Evolutionary conservation across 2,888 invertebrate species (phyloP).

Genomic region (Sturmia bella): DNA sequence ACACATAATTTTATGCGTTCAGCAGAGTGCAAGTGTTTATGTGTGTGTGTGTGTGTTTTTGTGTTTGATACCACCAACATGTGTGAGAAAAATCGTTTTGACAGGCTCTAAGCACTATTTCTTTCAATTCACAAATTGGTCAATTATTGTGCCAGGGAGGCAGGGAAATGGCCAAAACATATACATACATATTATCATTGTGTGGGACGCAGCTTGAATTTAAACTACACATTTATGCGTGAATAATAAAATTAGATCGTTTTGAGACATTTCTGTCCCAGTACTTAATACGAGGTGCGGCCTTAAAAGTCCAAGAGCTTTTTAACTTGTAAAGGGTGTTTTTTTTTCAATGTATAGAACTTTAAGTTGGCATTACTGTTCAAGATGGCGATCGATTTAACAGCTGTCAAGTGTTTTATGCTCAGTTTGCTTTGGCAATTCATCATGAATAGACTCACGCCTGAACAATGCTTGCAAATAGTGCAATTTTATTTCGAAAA

Average conservation of each 20-base stretch:
- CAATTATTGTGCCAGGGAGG: conserved; percentile 17
- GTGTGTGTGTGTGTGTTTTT: conserved; percentile 19
- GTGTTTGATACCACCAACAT: conserved; percentile 16
- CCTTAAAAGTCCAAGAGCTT: no score
- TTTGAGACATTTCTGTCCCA: neutral
- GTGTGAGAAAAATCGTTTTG: conserved; percentile 49
- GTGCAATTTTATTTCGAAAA: no score
- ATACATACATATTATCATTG: no score
- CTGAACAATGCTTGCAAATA: no score
- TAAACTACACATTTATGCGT: conserved; percentile 33
- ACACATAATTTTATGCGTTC: neutral
- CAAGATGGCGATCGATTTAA: no score
- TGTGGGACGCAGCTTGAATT: conserved; percentile 53
- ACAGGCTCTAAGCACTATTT: conserved; percentile 25
- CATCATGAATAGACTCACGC: no score
- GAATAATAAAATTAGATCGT: conserved; percentile 24
- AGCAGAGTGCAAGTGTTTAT: neutral
- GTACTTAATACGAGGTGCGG: conserved; percentile 4
- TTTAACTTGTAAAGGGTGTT: no score
- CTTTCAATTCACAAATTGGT: conserved; percentile 20
- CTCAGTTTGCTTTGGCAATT: no score
- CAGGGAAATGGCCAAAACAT: conserved; percentile 14
- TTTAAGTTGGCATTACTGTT: no score
- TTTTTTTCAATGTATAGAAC: no score
- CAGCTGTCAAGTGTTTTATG: no score